Percentiles rank a stretch among this genome's conserved stretches.
These are phyloP conservation scores for Andrena haemorrhoa DNA, from an alignment of 2,888 invertebrate genomes.

Conservation along the genomic window DNA sequence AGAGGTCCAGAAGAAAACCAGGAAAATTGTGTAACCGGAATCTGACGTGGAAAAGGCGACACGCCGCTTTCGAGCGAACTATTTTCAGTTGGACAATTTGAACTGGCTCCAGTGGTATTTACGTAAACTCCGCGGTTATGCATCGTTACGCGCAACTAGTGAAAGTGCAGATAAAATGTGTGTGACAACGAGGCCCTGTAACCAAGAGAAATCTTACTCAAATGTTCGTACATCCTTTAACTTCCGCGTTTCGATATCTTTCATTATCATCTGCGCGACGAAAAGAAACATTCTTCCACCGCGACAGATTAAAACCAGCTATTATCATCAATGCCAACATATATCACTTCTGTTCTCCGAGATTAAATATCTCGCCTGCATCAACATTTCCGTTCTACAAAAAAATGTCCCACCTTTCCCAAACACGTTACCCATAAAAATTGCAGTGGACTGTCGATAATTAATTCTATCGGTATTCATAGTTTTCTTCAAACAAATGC, in stretches of 20 bases:
- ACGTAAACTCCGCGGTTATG: conserved; percentile 37
- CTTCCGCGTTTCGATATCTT: not conserved
- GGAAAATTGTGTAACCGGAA: conserved; percentile 3
- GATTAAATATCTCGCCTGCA: not conserved
- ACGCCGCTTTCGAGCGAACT: not conserved
- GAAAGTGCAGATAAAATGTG: conserved; percentile 36
- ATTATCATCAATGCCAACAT: not conserved
- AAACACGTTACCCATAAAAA: no score
- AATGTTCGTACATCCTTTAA: not conserved
- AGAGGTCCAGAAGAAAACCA: not conserved
- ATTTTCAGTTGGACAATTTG: not conserved
- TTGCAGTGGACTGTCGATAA: no score
- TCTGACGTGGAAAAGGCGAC: conserved; percentile 9
- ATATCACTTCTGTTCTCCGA: not conserved
- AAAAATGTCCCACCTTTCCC: not conserved
- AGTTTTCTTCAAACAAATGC: no score
- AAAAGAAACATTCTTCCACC: not conserved
- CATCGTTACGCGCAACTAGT: conserved; percentile 14
- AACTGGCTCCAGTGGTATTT: conserved; percentile 31
- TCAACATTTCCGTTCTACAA: not conserved
- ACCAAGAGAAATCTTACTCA: conserved; percentile 16
- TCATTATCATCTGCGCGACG: not conserved
- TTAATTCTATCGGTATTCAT: no score
- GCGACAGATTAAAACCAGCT: not conserved
- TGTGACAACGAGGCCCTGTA: not conserved